Percentiles rank a stretch among this genome's conserved stretches.
Evolutionary conservation across 2,797 vertebrate genomes (phyloP).

Genomic region (Artibeus jamaicensis): DNA sequence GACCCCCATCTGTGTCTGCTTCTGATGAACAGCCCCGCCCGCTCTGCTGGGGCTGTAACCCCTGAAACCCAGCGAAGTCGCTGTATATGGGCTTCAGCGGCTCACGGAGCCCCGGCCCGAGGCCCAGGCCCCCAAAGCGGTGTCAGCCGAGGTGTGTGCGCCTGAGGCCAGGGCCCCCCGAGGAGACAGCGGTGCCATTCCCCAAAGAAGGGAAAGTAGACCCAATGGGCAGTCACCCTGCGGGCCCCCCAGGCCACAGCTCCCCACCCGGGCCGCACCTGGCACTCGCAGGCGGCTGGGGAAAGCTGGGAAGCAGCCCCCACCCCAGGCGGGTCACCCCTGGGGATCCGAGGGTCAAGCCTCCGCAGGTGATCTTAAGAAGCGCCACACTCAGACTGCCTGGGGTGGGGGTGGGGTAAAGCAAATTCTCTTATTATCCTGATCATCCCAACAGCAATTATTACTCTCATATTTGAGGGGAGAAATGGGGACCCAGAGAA

Average conservation of each 20-base stretch:
- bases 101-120: background rate
- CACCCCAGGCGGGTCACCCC: background rate
- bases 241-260: fast-evolving
- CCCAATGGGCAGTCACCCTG: fast-evolving
- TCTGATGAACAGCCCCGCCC: background rate
- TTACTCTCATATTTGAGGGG: background rate
- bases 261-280: background rate
- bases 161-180: background rate
- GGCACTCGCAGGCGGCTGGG: background rate
- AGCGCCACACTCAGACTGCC: fast-evolving
- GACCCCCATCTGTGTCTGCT: background rate
- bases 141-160: fast-evolving
- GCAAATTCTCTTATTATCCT: too few species aligned
- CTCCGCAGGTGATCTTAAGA: background rate
- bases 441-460: background rate
- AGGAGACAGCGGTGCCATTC: background rate
- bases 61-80: background rate
- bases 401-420: background rate
- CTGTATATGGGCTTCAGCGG: background rate
- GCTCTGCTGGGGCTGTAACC: background rate
- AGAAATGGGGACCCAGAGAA: background rate
- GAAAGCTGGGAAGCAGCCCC: background rate
- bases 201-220: background rate
- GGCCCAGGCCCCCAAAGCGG: background rate
- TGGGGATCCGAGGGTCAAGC: background rate